These are phyloP conservation scores for Actinopyga echinites DNA, from an alignment of 53 echinoderm and acorn worm genomes.

Conservation along the genomic window DNA sequence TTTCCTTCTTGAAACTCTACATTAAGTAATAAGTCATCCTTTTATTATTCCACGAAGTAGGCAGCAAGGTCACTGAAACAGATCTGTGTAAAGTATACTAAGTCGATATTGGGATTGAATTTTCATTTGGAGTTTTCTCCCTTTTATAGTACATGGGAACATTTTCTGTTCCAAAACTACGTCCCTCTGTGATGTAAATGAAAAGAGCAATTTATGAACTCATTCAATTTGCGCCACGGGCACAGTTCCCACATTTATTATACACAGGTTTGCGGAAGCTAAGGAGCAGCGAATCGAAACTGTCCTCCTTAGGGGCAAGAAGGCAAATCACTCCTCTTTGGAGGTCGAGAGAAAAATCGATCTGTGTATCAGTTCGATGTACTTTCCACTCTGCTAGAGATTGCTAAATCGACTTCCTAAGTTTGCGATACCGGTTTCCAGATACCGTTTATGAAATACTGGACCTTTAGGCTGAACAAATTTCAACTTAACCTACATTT, in stretches of 20 bases:
- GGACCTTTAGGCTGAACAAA: slow-evolving; percentile 34
- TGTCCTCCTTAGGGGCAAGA: slow-evolving; percentile 19
- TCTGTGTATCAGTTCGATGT: not conserved
- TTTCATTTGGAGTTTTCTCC: too few relatives aligned
- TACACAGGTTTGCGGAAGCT: slow-evolving; percentile 34
- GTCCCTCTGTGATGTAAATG: slow-evolving; percentile 28
- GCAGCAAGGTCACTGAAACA: too few relatives aligned
- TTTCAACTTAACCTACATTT: slow-evolving; percentile 35
- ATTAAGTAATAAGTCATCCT: too few relatives aligned
- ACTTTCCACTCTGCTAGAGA: not conserved
- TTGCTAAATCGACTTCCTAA: slow-evolving; percentile 4
- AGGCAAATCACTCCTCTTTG: slow-evolving; percentile 35
- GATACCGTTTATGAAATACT: slow-evolving; percentile 12
- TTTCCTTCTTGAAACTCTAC: too few relatives aligned
- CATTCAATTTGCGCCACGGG: slow-evolving; percentile 35
- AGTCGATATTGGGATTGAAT: too few relatives aligned
- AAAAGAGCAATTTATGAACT: slow-evolving; percentile 42
- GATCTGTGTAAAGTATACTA: too few relatives aligned
- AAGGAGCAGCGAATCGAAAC: slow-evolving; percentile 24
- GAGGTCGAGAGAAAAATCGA: slow-evolving; percentile 30
- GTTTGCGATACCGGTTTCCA: slow-evolving; percentile 6
- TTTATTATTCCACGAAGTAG: too few relatives aligned
- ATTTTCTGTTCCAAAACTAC: not conserved
- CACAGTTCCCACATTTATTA: slow-evolving; percentile 25
- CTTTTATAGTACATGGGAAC: too few relatives aligned